Evolutionary conservation across 2,888 invertebrate species (phyloP), one percentile per base, ranked within the genome.

Genomic region (Lasioglossum lativentre): DNA sequence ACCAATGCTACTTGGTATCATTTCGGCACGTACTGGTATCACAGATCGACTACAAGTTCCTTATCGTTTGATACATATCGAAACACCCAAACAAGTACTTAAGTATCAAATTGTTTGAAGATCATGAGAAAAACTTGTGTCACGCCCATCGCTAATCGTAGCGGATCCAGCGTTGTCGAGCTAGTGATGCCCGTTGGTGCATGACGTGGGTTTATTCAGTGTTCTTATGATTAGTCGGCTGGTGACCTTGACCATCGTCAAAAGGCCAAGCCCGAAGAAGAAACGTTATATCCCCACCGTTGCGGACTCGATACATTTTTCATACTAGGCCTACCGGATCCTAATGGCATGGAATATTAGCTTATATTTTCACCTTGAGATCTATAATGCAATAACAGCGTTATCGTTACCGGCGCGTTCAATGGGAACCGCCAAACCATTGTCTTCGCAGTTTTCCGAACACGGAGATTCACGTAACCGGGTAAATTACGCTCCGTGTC

Each of bases 161-260:
- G n/a, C 71, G 70, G 56, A 42, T 30, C 52, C 45, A 19, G 16
- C 38, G 63, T 30, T 12, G 16, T 30, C 45, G 59, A 8, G 56
- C 59, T 8, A 38, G 56, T 4, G 59, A 70, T 16, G 74, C 52
- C 27, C 23, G 59, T 68, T 72, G 75, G 80, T 82, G 86, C 59
- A 77, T 85, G 89, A 87, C 86, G 89, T 89, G 83, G 79, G 80
- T 84, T 91, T 88, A 85, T 88, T 91, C 88, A 90, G 87, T 92
- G 6, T 91, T 91, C 86, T 90, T 84, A 86, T 83, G 87, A 92
- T 91, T 88, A 82, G 75, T 70, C 52, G 70, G 73, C 75, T 19
- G 68, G 42, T 75, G 74, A 38, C 91, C 92, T 92, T 92, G 92
- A 90, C 90, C 91, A 85, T 91, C 80, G 88, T 86, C 77, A 82